Conservation (phyloP, 2,888 invertebrate genomes). For the Tinea semifulvella region DNA sequence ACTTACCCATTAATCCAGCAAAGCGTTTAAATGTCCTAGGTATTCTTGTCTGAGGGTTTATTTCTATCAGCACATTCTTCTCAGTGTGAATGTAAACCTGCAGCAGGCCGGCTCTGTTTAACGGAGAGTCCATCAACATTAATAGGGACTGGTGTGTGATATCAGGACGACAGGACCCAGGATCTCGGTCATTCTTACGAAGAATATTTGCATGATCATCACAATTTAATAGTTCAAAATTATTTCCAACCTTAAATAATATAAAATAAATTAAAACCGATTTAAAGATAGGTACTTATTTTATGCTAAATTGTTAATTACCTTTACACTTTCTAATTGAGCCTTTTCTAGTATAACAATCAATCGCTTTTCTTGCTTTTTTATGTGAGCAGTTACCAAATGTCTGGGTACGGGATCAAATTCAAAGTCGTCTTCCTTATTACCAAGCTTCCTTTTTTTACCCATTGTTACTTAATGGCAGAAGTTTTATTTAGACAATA, state of each 20-base stretch:
- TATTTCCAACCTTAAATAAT: constrained; percentile 77
- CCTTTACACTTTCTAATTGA: constrained; percentile 96
- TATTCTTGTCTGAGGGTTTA: constrained; percentile 96
- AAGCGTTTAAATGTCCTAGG: constrained; percentile 97
- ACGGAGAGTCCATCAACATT: constrained; percentile 97
- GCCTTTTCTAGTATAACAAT: constrained; percentile 94
- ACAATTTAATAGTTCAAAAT: constrained; percentile 91
- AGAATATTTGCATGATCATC: constrained; percentile 90
- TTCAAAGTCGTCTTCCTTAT: constrained; percentile 74
- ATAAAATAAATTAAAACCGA: not conserved
- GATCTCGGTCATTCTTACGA: constrained; percentile 86
- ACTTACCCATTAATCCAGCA: constrained; percentile 92
- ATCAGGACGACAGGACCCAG: constrained; percentile 92
- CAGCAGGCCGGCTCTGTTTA: constrained; percentile 94
- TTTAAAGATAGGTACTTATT: not conserved
- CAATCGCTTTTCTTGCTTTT: constrained; percentile 88
- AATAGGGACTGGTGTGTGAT: constrained; percentile 97
- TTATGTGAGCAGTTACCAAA: constrained; percentile 78
- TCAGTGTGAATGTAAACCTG: constrained; percentile 94
- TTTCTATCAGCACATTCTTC: constrained; percentile 92
- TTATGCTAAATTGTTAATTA: constrained; percentile 47
- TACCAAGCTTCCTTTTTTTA: constrained; percentile 52
- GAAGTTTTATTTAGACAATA: too few relatives aligned
- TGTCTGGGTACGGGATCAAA: constrained; percentile 82
- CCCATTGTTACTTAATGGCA: constrained; percentile 50